Evolutionary conservation across 37 sponge, comb jelly and placozoan species (phyloP).

Genomic region (Spongia lamella): DNA sequence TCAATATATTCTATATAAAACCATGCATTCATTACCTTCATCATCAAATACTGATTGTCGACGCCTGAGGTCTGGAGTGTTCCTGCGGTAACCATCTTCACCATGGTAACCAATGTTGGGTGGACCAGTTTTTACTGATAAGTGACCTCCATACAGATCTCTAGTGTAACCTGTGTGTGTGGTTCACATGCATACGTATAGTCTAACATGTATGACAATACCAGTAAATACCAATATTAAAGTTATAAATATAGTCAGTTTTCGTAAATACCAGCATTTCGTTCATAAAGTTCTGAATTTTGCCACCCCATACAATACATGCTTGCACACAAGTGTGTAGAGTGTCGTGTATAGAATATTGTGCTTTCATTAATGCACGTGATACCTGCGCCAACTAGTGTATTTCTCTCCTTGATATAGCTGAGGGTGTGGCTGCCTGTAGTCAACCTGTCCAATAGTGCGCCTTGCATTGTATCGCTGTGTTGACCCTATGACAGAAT

Average conservation of each 20-base stretch:
- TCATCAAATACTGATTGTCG: slow-evolving; percentile 71
- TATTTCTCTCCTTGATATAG: slow-evolving; percentile 26
- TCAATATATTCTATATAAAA: no score
- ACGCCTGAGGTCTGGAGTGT: slow-evolving; percentile 63
- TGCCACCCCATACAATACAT: no score
- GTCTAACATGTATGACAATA: no score
- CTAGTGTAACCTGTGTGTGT: slow-evolving; percentile 49
- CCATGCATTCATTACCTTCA: slow-evolving; percentile 44
- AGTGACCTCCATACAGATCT: slow-evolving; percentile 67
- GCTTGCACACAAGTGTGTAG: no score
- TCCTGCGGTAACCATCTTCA: slow-evolving; percentile 70
- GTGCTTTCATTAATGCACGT: no score
- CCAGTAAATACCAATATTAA: no score
- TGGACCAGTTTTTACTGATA: slow-evolving; percentile 36
- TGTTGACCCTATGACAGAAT: background rate
- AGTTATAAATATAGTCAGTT: no score
- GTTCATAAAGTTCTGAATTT: no score
- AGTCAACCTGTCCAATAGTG: slow-evolving; percentile 1
- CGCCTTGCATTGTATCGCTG: slow-evolving; percentile 25
- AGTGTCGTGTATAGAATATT: no score
- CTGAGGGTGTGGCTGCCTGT: slow-evolving; percentile 2
- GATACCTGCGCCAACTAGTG: background rate
- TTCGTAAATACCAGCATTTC: no score
- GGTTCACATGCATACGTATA: no score
- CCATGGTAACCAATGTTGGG: slow-evolving; percentile 66